These are phyloP conservation scores for Drosophila jambulina DNA, from an alignment of 1,140 invertebrate species.

Conservation along the genomic window DNA sequence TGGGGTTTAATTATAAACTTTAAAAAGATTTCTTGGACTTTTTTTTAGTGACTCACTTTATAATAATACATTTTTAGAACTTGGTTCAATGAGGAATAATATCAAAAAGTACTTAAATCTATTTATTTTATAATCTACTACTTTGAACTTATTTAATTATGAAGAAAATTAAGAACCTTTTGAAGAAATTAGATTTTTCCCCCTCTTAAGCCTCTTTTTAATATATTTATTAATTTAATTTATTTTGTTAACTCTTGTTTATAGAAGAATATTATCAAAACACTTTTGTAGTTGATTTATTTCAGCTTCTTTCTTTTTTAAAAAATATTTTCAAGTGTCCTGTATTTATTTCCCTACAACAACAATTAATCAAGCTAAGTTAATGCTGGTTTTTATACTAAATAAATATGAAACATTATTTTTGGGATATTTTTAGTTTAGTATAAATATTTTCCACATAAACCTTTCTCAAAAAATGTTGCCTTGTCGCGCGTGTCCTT, in stretches of 20 bases:
- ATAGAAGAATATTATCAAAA: no score
- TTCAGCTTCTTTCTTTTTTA: background rate
- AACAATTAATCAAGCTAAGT: background rate
- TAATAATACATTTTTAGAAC: background rate
- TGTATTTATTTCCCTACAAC: background rate
- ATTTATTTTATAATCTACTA: no score
- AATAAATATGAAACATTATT: background rate
- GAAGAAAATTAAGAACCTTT: no score
- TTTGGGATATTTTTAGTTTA: background rate
- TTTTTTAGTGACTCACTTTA: background rate
- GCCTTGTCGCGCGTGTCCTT: slow-evolving; percentile 31
- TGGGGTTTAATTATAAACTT: background rate
- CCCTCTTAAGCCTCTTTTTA: no score
- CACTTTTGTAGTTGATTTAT: no score
- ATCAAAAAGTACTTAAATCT: background rate
- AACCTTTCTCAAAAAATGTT: background rate
- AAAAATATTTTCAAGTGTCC: background rate
- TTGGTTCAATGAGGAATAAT: background rate
- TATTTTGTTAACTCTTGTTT: no score
- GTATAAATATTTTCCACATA: background rate
- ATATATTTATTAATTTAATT: no score
- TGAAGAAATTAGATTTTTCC: no score
- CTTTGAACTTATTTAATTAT: no score
- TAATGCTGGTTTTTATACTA: background rate
- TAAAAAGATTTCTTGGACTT: background rate